These are phyloP conservation scores for Dolichoris vasculosae DNA, from an alignment of 1,140 invertebrate species.

Conservation along the genomic window DNA sequence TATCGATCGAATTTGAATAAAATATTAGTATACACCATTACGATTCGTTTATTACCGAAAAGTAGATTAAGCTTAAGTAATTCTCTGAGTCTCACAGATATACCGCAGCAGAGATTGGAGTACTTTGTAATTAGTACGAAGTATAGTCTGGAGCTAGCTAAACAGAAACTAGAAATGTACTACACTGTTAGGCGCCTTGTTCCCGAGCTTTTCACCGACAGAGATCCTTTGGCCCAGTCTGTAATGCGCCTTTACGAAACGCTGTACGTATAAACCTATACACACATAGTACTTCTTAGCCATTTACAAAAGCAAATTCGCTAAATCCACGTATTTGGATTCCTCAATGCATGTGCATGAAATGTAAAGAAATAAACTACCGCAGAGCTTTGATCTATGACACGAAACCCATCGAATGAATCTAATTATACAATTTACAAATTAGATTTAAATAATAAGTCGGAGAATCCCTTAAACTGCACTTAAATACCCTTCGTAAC, in stretches of 20 bases:
- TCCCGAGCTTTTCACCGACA: conserved; percentile 71
- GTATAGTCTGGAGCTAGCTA: conserved; percentile 72
- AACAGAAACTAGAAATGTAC: conserved; percentile 74
- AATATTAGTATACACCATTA: not conserved
- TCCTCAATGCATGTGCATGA: not conserved
- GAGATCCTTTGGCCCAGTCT: conserved; percentile 67
- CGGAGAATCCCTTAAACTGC: no score
- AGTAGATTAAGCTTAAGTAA: conserved; percentile 35
- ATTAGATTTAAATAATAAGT: not conserved
- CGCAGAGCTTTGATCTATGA: not conserved
- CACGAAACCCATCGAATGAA: not conserved
- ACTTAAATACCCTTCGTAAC: no score
- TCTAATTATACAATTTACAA: conserved; percentile 22
- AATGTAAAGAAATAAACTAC: not conserved
- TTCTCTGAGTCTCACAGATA: conserved; percentile 56
- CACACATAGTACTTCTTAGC: not conserved
- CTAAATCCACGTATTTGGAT: not conserved
- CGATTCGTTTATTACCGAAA: not conserved
- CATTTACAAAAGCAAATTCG: not conserved
- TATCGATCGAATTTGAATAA: not conserved
- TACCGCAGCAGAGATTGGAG: conserved; percentile 68
- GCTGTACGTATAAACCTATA: conserved; percentile 58
- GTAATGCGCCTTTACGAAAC: conserved; percentile 62
- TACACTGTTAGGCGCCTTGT: conserved; percentile 70
- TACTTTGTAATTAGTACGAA: conserved; percentile 70